phyloP scores from a whole-genome alignment of 2,797 vertebrate genomes.

The Megalops cyprinoides region DNA sequence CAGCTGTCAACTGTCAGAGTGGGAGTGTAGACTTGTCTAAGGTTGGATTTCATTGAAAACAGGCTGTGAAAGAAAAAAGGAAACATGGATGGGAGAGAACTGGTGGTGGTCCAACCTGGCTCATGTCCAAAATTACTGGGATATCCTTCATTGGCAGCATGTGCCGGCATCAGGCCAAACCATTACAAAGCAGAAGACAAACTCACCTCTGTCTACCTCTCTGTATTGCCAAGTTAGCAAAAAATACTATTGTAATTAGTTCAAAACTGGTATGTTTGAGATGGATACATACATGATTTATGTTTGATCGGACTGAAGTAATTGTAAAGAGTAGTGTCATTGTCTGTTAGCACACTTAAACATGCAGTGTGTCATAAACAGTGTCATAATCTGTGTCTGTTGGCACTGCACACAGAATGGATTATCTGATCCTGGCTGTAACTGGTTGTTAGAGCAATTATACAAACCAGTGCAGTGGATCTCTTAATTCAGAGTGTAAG shows the following conservation, averaged over 20 bases:
- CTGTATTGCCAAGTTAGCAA: no score
- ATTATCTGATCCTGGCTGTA: not conserved
- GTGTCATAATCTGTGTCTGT: not conserved
- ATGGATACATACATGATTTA: not conserved
- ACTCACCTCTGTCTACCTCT: constrained; percentile 13
- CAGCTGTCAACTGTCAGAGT: not conserved
- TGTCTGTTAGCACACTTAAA: constrained; percentile 9
- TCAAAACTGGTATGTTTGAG: not conserved
- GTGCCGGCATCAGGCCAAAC: constrained; percentile 59
- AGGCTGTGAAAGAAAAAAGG: constrained; percentile 1
- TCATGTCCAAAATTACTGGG: constrained; percentile 62
- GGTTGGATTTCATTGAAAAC: constrained; percentile 9
- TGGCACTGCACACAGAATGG: constrained; percentile 8
- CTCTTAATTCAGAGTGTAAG: constrained; percentile 6
- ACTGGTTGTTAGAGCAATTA: not conserved
- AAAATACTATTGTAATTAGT: not conserved
- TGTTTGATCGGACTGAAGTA: not conserved
- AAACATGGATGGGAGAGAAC: constrained; percentile 45
- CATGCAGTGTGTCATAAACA: constrained; percentile 5
- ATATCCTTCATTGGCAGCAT: constrained; percentile 62
- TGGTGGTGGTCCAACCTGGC: constrained; percentile 67
- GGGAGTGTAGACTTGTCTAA: not conserved
- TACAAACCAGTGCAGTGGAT: constrained; percentile 12
- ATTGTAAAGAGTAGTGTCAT: constrained; percentile 12
- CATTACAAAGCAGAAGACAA: constrained; percentile 60